Conservation (phyloP, 1,140 invertebrate genomes). For the Kradibia gibbosae region DNA sequence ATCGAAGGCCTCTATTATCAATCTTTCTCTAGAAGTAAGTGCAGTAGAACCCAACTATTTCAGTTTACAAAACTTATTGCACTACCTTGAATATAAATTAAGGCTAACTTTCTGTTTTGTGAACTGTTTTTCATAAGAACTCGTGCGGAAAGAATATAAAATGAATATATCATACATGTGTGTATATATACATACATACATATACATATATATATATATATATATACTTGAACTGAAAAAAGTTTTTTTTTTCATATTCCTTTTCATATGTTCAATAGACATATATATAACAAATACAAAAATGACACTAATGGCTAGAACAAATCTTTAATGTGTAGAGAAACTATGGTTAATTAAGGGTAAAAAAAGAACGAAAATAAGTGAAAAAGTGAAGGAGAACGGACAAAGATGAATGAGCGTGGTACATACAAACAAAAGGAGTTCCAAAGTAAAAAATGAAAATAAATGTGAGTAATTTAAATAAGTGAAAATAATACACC, state of each 20-base stretch:
- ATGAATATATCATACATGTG: neutral
- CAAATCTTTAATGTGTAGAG: no score
- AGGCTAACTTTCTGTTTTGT: slow-evolving; percentile 10
- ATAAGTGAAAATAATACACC: slow-evolving; percentile 18
- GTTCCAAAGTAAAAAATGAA: neutral
- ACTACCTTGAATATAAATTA: neutral
- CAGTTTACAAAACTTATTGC: slow-evolving; percentile 11
- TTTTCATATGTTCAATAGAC: no score
- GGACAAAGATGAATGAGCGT: neutral
- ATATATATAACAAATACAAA: no score
- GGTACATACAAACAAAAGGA: neutral
- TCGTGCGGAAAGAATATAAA: neutral
- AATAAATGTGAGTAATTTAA: slow-evolving; percentile 11
- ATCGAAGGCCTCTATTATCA: neutral
- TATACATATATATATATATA: no score
- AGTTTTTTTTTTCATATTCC: no score
- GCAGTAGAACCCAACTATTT: neutral
- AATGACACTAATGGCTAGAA: no score
- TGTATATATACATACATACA: no score
- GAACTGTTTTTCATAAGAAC: slow-evolving; percentile 1
- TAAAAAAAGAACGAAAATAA: neutral
- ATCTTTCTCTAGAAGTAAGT: neutral
- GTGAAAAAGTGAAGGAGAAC: neutral
- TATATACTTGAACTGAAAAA: no score
- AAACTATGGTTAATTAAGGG: neutral